Conservation (phyloP, 1,140 invertebrate genomes). For the Heliconius congener region DNA sequence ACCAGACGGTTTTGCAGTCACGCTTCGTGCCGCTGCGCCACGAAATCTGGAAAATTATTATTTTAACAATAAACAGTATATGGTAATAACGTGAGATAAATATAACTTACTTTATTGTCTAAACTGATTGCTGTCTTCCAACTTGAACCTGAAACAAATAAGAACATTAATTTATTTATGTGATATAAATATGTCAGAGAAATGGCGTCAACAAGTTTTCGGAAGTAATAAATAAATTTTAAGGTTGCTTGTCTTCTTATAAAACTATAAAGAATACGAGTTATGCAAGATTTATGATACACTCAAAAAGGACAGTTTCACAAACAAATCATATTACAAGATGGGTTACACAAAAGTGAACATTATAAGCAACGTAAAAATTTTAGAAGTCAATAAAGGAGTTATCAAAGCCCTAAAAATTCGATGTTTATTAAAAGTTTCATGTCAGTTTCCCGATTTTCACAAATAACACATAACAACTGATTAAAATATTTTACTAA, state of each 20-base stretch:
- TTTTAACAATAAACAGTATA: background rate
- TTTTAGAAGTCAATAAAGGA: no score
- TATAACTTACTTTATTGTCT: conserved; percentile 49
- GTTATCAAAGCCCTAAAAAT: no score
- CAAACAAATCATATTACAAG: no score
- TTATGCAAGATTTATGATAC: background rate
- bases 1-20: no score
- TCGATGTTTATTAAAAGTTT: no score
- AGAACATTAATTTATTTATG: conserved; percentile 44
- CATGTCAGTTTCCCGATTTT: no score
- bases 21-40: no score
- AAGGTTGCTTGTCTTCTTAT: conserved; percentile 12
- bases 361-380: no score
- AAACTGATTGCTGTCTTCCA: conserved; percentile 31
- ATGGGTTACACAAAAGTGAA: no score
- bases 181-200: conserved; percentile 41
- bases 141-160: conserved; percentile 55
- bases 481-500: background rate
- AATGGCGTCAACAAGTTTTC: conserved; percentile 33
- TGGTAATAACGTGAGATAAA: background rate
- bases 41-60: background rate
- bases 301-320: background rate
- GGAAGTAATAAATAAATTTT: conserved; percentile 33
- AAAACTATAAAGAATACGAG: conserved; percentile 20
- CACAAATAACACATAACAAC: background rate